A percentile compares a stretch with the other conserved stretches of the same genome.
Evolutionary conservation across 2,797 vertebrate genomes (phyloP).

Genomic region (Ateles fusciceps): DNA sequence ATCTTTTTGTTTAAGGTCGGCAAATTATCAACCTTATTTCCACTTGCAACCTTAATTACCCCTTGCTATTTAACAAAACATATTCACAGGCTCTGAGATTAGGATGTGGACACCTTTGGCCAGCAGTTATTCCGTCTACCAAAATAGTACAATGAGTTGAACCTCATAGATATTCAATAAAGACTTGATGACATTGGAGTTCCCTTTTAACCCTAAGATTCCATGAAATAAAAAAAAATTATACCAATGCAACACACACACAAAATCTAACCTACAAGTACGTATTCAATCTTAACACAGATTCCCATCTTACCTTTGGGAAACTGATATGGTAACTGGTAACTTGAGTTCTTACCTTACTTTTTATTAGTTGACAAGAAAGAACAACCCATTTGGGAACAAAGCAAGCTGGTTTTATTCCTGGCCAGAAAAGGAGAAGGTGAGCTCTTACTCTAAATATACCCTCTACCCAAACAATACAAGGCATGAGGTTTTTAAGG

Average conservation of each 20-base stretch:
- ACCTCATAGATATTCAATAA: not conserved
- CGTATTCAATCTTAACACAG: not conserved
- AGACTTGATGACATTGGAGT: not conserved
- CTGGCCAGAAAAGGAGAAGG: not conserved
- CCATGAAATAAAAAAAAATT: not conserved
- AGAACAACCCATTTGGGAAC: not conserved
- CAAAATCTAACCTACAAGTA: not conserved
- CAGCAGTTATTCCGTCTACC: not conserved
- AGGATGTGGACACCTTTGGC: not conserved
- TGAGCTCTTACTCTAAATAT: not conserved
- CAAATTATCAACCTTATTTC: not conserved
- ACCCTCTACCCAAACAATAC: not conserved
- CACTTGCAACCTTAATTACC: not conserved
- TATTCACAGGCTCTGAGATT: not conserved
- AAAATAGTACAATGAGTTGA: not conserved
- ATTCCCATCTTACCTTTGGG: not conserved
- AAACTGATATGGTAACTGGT: not conserved
- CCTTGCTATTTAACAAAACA: not conserved
- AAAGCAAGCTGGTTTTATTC: not conserved
- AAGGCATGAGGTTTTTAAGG: not conserved
- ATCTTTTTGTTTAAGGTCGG: not conserved
- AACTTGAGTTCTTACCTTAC: not conserved
- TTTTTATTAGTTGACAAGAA: not conserved
- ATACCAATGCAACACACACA: not conserved
- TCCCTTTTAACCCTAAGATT: not conserved